These are phyloP conservation scores for Syrista parreyssii DNA, from an alignment of 2,888 invertebrate species.

Conservation along the genomic window DNA sequence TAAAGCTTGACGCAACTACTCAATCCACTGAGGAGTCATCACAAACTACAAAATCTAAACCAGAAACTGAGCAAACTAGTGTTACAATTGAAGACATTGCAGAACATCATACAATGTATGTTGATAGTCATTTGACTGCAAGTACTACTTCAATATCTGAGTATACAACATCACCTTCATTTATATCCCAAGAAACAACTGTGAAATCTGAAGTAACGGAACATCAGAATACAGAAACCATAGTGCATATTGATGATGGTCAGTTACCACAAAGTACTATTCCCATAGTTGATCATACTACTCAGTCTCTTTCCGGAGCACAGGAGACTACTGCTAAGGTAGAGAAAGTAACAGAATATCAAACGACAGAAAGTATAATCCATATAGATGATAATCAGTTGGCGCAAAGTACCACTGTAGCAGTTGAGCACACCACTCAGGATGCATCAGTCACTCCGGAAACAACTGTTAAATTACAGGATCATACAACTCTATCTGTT, in stretches of 20 bases:
- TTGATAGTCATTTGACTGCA: background rate
- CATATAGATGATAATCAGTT: background rate
- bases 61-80: conserved; percentile 7
- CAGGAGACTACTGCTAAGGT: background rate
- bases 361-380: background rate
- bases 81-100: background rate
- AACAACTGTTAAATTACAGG: background rate
- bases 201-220: background rate
- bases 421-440: background rate
- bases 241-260: background rate
- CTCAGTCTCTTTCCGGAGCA: background rate
- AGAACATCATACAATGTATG: background rate
- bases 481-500: background rate
- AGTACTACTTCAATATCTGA: background rate
- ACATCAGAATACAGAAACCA: background rate
- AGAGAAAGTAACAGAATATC: background rate
- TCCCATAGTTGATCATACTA: background rate
- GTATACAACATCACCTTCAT: background rate
- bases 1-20: background rate
- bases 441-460: background rate
- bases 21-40: background rate
- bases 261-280: conserved; percentile 3
- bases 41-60: background rate
- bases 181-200: background rate
- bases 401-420: background rate